A percentile compares a stretch with the other conserved stretches of the same genome.
Conservation (phyloP, 1,140 invertebrate species). For the Microplitis demolitor region DNA sequence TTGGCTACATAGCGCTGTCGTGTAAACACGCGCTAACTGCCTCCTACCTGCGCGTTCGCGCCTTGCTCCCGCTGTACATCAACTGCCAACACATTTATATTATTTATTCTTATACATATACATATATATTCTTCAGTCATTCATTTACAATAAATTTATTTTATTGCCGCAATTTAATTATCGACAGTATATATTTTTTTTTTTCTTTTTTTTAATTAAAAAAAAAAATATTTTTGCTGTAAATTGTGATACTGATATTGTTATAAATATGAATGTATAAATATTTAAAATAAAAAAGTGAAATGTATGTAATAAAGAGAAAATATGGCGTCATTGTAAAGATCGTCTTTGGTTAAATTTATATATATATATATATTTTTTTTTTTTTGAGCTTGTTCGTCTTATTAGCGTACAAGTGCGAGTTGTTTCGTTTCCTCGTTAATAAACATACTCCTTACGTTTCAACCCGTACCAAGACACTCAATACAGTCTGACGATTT, state of each 20-base stretch:
- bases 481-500: constrained; percentile 4
- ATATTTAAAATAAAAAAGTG: neutral
- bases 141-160: neutral
- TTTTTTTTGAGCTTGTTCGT: constrained; percentile 40
- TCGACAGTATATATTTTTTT: neutral
- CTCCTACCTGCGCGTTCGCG: constrained; percentile 35
- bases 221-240: too few relatives aligned
- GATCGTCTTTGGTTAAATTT: neutral
- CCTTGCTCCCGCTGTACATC: constrained; percentile 25
- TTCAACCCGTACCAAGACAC: neutral
- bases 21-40: constrained; percentile 62
- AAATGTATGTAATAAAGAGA: neutral
- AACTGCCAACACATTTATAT: neutral
- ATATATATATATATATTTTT: neutral
- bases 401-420: constrained; percentile 58
- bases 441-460: constrained; percentile 50
- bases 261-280: too few relatives aligned
- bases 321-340: constrained; percentile 15
- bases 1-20: constrained; percentile 58
- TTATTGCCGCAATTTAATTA: neutral
- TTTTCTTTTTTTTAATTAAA: neutral
- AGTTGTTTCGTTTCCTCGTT: constrained; percentile 63
- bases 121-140: neutral
- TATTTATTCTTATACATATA: neutral
- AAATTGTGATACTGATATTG: too few relatives aligned